Percentiles rank a stretch among this genome's conserved stretches.
phyloP scores from a whole-genome alignment of 2,113 vertebrate species.

The Danionella cerebrum region DNA sequence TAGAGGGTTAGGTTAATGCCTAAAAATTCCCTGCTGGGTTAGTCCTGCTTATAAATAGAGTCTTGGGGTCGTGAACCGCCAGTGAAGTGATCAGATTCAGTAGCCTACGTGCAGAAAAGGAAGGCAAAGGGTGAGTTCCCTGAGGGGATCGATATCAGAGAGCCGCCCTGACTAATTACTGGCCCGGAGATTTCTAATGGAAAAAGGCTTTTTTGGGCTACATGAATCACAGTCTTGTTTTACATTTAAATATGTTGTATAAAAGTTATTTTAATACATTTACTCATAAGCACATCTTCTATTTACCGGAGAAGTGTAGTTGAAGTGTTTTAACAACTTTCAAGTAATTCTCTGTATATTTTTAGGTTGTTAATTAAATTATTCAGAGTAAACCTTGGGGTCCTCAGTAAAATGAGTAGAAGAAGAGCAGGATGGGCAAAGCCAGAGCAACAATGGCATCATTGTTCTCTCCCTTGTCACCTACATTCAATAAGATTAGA shows the following conservation, averaged over 20 bases:
- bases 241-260: not conserved
- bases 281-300: not conserved
- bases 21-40: not conserved
- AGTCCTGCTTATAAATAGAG: not conserved
- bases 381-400: not conserved
- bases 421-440: conserved; percentile 3
- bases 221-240: not conserved
- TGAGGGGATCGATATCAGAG: conserved; percentile 12
- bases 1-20: not conserved
- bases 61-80: not conserved
- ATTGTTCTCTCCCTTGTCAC: conserved; percentile 21
- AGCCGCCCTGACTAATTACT: not conserved
- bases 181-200: no score
- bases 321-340: no score
- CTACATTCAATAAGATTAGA: conserved; percentile 21
- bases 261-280: not conserved
- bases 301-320: not conserved
- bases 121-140: not conserved
- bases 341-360: no score
- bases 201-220: no score
- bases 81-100: not conserved
- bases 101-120: conserved; percentile 18
- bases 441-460: not conserved
- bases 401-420: not conserved
- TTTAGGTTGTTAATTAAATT: not conserved